Percentiles rank a stretch among this genome's conserved stretches.
Evolutionary conservation across 2,888 invertebrate species (phyloP).

Genomic region (Lypha dubia): DNA sequence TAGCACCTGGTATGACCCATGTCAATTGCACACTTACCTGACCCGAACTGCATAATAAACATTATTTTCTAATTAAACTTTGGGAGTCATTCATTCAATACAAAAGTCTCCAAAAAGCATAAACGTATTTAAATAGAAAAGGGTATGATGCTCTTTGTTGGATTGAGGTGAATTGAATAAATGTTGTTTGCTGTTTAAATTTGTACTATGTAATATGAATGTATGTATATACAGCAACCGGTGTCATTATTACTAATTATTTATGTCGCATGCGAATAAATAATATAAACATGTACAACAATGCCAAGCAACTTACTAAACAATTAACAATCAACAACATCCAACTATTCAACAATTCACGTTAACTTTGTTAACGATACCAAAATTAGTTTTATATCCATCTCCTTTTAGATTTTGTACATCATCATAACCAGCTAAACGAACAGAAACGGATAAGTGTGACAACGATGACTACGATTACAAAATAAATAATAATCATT

Average conservation of each 20-base stretch:
- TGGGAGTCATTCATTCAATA: background rate
- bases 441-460: constrained; percentile 34
- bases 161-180: constrained; percentile 43
- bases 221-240: background rate
- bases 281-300: constrained; percentile 55
- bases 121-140: background rate
- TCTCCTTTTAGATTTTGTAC: background rate
- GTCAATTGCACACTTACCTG: constrained; percentile 30
- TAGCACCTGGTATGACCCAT: constrained; percentile 37
- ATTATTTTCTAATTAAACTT: constrained; percentile 42
- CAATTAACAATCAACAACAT: background rate
- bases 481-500: constrained; percentile 63
- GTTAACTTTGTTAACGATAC: constrained; percentile 32
- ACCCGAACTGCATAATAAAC: constrained; percentile 17
- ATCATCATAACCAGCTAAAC: constrained; percentile 12
- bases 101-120: background rate
- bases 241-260: constrained; percentile 68
- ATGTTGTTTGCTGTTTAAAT: constrained; percentile 17
- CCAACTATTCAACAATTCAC: constrained; percentile 42
- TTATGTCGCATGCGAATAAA: constrained; percentile 52
- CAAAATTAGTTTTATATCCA: constrained; percentile 2
- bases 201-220: too few relatives aligned
- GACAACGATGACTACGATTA: constrained; percentile 58
- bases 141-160: constrained; percentile 8
- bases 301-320: background rate